phyloP scores from a whole-genome alignment of 2,888 invertebrate species.

The Metellina segmentata region DNA sequence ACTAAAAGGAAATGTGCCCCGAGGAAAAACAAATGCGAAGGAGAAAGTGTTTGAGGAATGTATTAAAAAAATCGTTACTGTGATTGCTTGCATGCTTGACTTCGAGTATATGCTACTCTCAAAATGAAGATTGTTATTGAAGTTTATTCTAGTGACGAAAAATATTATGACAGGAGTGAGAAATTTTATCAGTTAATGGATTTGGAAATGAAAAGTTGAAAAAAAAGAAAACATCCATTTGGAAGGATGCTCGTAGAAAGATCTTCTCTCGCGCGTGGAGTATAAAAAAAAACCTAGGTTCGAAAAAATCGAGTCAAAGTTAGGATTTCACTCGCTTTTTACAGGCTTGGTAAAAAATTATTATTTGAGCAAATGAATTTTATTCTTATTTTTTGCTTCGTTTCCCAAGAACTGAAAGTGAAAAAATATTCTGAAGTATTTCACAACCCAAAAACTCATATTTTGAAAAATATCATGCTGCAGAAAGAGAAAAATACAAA shows the following conservation, averaged over 20 bases:
- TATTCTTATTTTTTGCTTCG: slow-evolving; percentile 3
- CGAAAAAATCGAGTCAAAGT: slow-evolving; percentile 34
- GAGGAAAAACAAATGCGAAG: background rate
- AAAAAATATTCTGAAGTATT: slow-evolving; percentile 30
- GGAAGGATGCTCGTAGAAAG: slow-evolving; percentile 23
- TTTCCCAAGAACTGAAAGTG: background rate
- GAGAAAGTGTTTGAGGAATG: background rate
- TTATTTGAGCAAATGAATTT: slow-evolving; percentile 23
- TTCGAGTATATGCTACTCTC: background rate
- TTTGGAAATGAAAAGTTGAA: slow-evolving; percentile 38
- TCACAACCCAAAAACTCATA: slow-evolving; percentile 41
- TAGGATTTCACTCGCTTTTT: slow-evolving; percentile 33
- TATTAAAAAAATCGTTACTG: background rate
- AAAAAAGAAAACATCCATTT: slow-evolving; percentile 17
- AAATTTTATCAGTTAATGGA: slow-evolving; percentile 70
- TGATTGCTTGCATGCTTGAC: background rate
- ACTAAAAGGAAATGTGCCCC: background rate
- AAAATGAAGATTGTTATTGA: slow-evolving; percentile 17
- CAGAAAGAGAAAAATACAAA: background rate
- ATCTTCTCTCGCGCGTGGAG: slow-evolving; percentile 13
- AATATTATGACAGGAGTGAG: slow-evolving; percentile 44
- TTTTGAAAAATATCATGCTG: slow-evolving; percentile 40
- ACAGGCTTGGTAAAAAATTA: slow-evolving; percentile 24
- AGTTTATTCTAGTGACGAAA: slow-evolving; percentile 22
- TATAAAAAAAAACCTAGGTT: slow-evolving; percentile 28